Evolutionary conservation across 2,888 invertebrate genomes (phyloP).

Genomic region (Drosophila nigritarsus): DNA sequence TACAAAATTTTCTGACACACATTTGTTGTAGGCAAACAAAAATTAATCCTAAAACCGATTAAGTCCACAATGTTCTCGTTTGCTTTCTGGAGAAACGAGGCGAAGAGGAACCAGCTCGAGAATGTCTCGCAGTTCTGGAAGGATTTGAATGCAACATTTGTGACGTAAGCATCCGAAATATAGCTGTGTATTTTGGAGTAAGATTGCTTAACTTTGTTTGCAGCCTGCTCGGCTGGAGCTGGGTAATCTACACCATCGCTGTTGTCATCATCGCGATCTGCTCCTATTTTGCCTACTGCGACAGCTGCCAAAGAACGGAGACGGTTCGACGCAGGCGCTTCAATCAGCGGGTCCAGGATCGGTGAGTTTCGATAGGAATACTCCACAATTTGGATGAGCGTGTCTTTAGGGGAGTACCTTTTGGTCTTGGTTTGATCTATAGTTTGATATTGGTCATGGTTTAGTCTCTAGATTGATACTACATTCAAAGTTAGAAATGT

Average conservation of each 20-base stretch:
- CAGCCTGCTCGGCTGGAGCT: conserved; percentile 80
- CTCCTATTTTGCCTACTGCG: conserved; percentile 74
- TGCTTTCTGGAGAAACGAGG: conserved; percentile 57
- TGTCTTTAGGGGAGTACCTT: rapidly evolving
- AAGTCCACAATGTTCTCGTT: conserved; percentile 52
- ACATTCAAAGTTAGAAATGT: no score
- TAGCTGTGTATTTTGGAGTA: neutral
- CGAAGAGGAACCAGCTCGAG: conserved; percentile 52
- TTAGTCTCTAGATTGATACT: neutral
- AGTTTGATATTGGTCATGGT: no score
- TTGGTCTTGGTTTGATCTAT: neutral
- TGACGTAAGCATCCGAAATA: conserved; percentile 51
- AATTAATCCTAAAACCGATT: conserved; percentile 35
- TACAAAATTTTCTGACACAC: conserved; percentile 30
- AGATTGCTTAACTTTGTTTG: neutral
- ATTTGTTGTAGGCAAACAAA: conserved; percentile 56
- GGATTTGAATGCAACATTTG: conserved; percentile 68
- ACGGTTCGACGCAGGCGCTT: conserved; percentile 67
- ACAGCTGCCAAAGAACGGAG: conserved; percentile 67
- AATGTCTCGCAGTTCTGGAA: conserved; percentile 61
- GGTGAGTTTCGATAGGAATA: conserved; percentile 53
- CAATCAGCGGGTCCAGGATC: conserved; percentile 73
- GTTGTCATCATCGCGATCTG: conserved; percentile 69
- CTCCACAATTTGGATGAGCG: neutral
- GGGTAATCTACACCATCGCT: conserved; percentile 80